Base-by-base conservation (phyloP, 2,797 vertebrate genomes). In the Cryptoblepharus egeriae region DNA sequence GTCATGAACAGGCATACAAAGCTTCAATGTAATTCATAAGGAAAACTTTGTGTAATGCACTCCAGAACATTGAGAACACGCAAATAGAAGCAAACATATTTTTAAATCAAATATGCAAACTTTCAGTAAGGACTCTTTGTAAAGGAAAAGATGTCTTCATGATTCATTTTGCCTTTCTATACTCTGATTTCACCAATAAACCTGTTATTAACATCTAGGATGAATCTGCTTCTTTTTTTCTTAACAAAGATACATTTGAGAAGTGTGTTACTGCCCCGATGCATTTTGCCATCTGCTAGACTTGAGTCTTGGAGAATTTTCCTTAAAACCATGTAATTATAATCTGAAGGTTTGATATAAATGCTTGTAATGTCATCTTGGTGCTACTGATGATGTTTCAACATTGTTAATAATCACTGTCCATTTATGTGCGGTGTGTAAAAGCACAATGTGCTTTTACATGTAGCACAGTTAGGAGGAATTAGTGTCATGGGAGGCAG, bases 401-500 rank as follows among this genome's bases (percentile, higher is more conserved):
- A 85, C 83, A 88, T 24, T 86, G 88, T 90, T 94, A 88, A 90
- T 93, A 91, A 93, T 93, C 91, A 80, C 87, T 83, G 87, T 73
- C 87, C 89, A 89, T 93, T 93, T 93, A 86, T 58, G 85, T 86
- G 83, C 37, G 88, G 90, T 90, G 75, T 82, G 88, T 81, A 90
- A 87, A 87, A 39, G 75, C 86, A 83, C 89, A 90, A 90, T 91
- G 71, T 80, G 82, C 85, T 93, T 89, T 94, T 93, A 87, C 84
- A 92, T 91, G 88, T 88, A 94, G 90, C 77, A 88, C 87, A 92
- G 79, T 94, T 92, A 93, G 75, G 89, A 89, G 89, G 72, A 79
- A 89, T 94, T 92, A 87, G 91, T 93, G 91, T 89, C 87, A 85
- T 32, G 15, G 80, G 89, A 91, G 77, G 90, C 88, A 79, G 85